phyloP scores from a whole-genome alignment of 1,140 invertebrate species.

The Linepithema humile region DNA sequence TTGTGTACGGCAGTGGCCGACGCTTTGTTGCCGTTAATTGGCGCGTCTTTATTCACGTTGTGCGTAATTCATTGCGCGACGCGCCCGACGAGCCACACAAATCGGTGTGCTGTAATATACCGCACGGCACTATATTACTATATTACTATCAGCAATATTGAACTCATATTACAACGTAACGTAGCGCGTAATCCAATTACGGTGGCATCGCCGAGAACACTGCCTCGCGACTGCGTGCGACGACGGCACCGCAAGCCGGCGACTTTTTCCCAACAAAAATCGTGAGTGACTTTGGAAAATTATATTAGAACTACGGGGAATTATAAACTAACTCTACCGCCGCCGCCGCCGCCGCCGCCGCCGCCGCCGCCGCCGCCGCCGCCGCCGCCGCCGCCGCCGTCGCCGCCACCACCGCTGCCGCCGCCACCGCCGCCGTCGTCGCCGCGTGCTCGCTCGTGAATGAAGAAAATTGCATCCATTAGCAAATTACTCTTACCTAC shows the following conservation, averaged over 20 bases:
- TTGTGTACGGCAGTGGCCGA: background rate
- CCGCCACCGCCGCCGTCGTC: background rate
- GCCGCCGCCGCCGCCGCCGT: background rate
- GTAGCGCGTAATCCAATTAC: constrained; percentile 30
- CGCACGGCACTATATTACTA: background rate
- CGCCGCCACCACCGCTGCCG: background rate
- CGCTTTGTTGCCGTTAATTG: constrained; percentile 41
- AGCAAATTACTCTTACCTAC: constrained; percentile 67
- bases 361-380: background rate
- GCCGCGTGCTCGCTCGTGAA: constrained; percentile 9
- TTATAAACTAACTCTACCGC: constrained; percentile 7
- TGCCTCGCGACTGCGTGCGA: background rate
- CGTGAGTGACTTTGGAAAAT: constrained; percentile 46
- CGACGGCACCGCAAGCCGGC: no score
- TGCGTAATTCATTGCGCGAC: background rate
- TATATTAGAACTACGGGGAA: constrained; percentile 34
- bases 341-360: background rate
- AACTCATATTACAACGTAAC: constrained; percentile 17
- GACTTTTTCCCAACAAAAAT: constrained; percentile 16
- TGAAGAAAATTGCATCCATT: constrained; percentile 68
- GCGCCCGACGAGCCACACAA: constrained; percentile 11
- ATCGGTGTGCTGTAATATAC: background rate
- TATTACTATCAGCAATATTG: background rate
- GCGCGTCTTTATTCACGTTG: constrained; percentile 25
- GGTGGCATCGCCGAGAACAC: background rate